Percentiles rank a stretch among this genome's conserved stretches.
phyloP scores from a whole-genome alignment of 2,888 invertebrate species.

The Cheilosia grossa region DNA sequence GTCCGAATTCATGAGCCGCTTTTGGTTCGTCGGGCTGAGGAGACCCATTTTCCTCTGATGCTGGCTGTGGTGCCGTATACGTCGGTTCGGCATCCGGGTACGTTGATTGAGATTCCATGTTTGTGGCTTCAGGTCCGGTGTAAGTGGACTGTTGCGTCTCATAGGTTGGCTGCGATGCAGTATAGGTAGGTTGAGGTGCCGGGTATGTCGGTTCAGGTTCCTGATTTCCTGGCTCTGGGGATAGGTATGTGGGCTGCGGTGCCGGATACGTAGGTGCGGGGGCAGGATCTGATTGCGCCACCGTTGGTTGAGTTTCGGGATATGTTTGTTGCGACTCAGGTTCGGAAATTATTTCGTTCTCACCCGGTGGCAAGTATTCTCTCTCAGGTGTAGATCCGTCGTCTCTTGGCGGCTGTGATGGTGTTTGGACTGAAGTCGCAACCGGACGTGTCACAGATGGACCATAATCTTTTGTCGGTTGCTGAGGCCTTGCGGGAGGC shows the following conservation, averaged over 20 bases:
- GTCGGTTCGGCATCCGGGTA: conserved; percentile 72
- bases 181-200: conserved; percentile 47
- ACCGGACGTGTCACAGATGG: conserved; percentile 2
- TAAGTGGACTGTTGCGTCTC: conserved; percentile 54
- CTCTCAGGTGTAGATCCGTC: conserved; percentile 25
- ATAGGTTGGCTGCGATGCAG: conserved; percentile 36
- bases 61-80: conserved; percentile 51
- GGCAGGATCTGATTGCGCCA: conserved; percentile 39
- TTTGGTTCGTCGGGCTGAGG: conserved; percentile 57
- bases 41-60: not conserved
- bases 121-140: conserved; percentile 32
- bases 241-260: conserved; percentile 7
- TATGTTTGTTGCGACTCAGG: conserved; percentile 5
- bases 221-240: not conserved
- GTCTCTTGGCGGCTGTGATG: conserved; percentile 3
- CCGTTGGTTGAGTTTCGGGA: conserved; percentile 18
- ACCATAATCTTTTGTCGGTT: conserved; percentile 18
- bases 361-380: conserved; percentile 49
- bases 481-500: not conserved
- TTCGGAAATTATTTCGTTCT: conserved; percentile 45
- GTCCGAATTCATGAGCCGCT: conserved; percentile 76
- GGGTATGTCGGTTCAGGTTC: conserved; percentile 40
- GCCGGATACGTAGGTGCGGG: conserved; percentile 9
- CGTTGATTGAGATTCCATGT: conserved; percentile 35
- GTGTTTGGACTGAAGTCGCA: not conserved